These are phyloP conservation scores for Eucidaris tribuloides DNA, from an alignment of 35 echinoderm and acorn worm genomes.

Conservation along the genomic window DNA sequence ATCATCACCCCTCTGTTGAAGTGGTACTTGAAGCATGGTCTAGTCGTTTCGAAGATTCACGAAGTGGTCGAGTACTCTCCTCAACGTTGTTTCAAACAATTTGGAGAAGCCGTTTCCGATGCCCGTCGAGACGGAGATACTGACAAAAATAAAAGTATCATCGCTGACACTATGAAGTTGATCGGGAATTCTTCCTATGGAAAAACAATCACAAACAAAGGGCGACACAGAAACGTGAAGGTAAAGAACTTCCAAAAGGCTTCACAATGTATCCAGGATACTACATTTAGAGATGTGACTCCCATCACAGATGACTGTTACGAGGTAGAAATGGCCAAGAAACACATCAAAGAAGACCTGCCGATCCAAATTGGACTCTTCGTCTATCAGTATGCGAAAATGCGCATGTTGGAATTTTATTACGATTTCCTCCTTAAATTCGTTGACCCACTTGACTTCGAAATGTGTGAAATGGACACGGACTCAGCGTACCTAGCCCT, in stretches of 20 bases:
- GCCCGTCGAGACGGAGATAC: neutral
- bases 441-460: neutral
- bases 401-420: slow-evolving; percentile 49
- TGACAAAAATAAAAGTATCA: neutral
- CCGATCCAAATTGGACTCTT: slow-evolving; percentile 35
- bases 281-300: slow-evolving; percentile 18
- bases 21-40: slow-evolving; percentile 46
- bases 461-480: slow-evolving; percentile 33
- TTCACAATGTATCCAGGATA: neutral
- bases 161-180: slow-evolving; percentile 21
- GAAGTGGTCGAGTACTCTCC: neutral
- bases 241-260: slow-evolving; percentile 9
- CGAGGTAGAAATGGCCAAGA: slow-evolving; percentile 13
- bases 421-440: slow-evolving; percentile 33
- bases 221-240: slow-evolving; percentile 14
- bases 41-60: neutral
- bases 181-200: slow-evolving; percentile 41
- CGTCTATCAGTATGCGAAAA: slow-evolving; percentile 38
- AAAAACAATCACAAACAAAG: slow-evolving; percentile 40
- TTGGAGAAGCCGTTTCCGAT: slow-evolving; percentile 3
- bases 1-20: slow-evolving; percentile 28
- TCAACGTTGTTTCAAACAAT: neutral
- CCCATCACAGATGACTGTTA: slow-evolving; percentile 12
- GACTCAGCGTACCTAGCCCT: slow-evolving; percentile 51
- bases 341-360: slow-evolving; percentile 6